Evolutionary conservation across 1,140 invertebrate species (phyloP), one percentile per base, ranked within the genome.

Genomic region (Hycleus cichorii): DNA sequence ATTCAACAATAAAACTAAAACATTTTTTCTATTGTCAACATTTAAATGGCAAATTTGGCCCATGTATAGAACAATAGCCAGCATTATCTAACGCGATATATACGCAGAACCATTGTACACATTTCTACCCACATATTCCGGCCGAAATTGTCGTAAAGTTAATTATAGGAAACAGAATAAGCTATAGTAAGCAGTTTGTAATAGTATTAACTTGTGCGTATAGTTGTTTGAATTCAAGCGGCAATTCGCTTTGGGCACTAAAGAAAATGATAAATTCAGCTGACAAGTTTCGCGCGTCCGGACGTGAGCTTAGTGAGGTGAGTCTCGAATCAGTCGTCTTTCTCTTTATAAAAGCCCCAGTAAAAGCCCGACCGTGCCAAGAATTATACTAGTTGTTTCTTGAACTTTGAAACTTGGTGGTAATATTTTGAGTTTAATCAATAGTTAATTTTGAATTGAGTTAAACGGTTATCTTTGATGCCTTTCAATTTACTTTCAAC

Each of bases 261-360:
- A 18, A 51, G 9, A 52, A 50, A 59, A 59, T 32, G 57, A 62
- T 58, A 62, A 62, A 62, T 62, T 62, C 60, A 53, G 51, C 49
- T 40, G 60, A 58, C 47, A 62, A 62, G 55, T 62, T 62, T 62
- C 57, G 48, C 57, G 52, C 57, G 48, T 56, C 60, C 57, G 60
- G 60, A 62, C 60, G 60, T 62, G 60, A 62, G 60, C 57, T 62
- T 62, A 59, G 49, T 55, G 60, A 55, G 48, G 47, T n/a, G 32
- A 7, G 32, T 50, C 47, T 47, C 43, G 56, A 62, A 46, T 58
- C 46, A 62, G 18, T 18, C 18, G 1, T 18, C 18, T 18, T 50
- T 56, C 56, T 45, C 45, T 59, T 59, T 52, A 59, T 10, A 42
- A 62, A 62, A 59, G 60, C 57, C 59, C 39, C 57, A 47, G 57